Evolutionary conservation across 1,140 invertebrate genomes (phyloP), one percentile per base, ranked within the genome.

Genomic region (Halesus radiatus): DNA sequence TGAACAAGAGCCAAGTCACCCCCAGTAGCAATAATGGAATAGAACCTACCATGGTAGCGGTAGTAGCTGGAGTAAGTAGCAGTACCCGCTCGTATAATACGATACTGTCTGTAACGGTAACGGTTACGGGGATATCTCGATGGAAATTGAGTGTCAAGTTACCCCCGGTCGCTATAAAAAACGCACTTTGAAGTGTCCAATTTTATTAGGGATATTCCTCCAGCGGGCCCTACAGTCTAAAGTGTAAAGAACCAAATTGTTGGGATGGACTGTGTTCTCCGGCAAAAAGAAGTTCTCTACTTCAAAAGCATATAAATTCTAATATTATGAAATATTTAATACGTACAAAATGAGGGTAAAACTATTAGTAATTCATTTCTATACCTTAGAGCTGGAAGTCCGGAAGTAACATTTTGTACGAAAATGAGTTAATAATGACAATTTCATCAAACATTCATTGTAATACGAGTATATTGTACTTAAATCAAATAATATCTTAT

Each of bases 121-220:
- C 79, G 75, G 81, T 76, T 80, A 82, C 73, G 64, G 81, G 78
- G 78, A 80, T 77, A 80, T 83, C 81, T 83, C 79, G 73, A 83
- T 83, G 81, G 81, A 83, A 83, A 83, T 83, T 83, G 81, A 83
- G 81, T 83, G 81, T 83, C 81, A 79, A 80, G 81, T 83, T 83
- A 82, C 81, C 81, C 81, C 78, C 81, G 62, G 64, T 58, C 76
- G 81, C 75, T 72, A 80, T 83, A 83, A 83, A 83, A 83, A 83
- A 83, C 81, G 81, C 81, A 83, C 81, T 83, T 83, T 83, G 50
- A 83, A 83, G 78, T 83, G 81, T 83, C 81, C 81, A 83, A 83
- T 83, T 83, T 83, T 83, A 83, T 83, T 83, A 83, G 81, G 81
- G 79, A 83, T 78, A 83, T 83, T 73, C 45, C 81, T 76, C 78